Base-by-base conservation (phyloP, 2,113 vertebrate genomes). In the Thunnus thynnus region DNA sequence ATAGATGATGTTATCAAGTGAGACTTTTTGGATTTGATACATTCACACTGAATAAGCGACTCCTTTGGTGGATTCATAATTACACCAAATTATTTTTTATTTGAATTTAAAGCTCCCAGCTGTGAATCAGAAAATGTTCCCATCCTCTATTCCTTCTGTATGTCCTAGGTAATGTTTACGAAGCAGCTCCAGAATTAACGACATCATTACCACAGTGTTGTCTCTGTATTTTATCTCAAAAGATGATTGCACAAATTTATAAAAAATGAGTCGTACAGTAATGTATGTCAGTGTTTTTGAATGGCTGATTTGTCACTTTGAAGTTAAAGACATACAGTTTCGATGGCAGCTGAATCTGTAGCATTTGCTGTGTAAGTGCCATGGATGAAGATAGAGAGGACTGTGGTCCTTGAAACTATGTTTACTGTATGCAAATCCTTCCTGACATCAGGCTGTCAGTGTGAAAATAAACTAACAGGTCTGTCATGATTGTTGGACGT, bases 381-480 rank as follows among this genome's bases (percentile, higher is more conserved):
- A 10, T 47, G 41, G 56, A 56, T 74, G 54, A 62, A 41, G 60
- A 60, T 54, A 22, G 60, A 62, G 16, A 52, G 44, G 60, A 41
- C 71, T 13, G 57, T 11, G 30, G 44, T 55, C 54, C 22, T 30
- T 77, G 48, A 61, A 47, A 47, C 72, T 41, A 18, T 47, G 32
- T 56, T 60, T 50, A 51, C 51, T 55, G 46, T 67, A 51, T 74
- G 18, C 54, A 30, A 80, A 67, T 82, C 50, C 50, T 85, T 22
- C 13, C 13, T n/a, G 66, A 71, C 62, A 76, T 76, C 80, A 74
- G 64, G 8, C 32, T 86, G 85, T 80, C 77, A 70, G 44, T 71
- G 52, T 69, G 36, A 86, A 86, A 87, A 90, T 73, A 89, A 77
- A 65, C 2, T 78, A 83, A 86, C 56, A 78, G 77, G 73, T 72